phyloP scores from a whole-genome alignment of 2,113 vertebrate genomes.

The Scomber scombrus region DNA sequence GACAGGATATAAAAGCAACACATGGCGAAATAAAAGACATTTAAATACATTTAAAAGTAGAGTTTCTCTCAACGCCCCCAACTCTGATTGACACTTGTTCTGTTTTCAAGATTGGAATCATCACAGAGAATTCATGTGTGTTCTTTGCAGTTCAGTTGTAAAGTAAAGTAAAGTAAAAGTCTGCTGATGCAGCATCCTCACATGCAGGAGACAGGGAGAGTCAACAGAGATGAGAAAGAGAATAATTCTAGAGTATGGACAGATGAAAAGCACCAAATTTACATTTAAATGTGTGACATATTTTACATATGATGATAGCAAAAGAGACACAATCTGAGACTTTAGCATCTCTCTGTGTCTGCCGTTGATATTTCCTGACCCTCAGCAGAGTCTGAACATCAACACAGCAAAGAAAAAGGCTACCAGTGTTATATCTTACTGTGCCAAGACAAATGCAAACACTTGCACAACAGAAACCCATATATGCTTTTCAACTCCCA shows the following conservation, averaged over 20 bases:
- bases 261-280: background rate
- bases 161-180: background rate
- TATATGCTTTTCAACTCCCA: background rate
- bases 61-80: no score
- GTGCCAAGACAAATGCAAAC: slow-evolving; percentile 38
- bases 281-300: background rate
- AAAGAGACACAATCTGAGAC: background rate
- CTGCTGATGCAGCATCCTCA: no score
- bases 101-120: no score
- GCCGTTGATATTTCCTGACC: background rate
- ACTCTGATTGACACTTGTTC: no score
- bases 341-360: background rate
- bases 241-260: background rate
- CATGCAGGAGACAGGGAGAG: no score
- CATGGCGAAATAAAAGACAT: no score
- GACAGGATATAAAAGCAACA: no score
- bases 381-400: background rate
- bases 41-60: no score
- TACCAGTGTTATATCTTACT: background rate
- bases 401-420: background rate
- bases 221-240: background rate
- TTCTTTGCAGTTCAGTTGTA: background rate
- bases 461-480: slow-evolving; percentile 1
- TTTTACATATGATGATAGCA: background rate
- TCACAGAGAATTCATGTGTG: no score